phyloP scores from a whole-genome alignment of 2,113 vertebrate species.

The Salvator merianae region DNA sequence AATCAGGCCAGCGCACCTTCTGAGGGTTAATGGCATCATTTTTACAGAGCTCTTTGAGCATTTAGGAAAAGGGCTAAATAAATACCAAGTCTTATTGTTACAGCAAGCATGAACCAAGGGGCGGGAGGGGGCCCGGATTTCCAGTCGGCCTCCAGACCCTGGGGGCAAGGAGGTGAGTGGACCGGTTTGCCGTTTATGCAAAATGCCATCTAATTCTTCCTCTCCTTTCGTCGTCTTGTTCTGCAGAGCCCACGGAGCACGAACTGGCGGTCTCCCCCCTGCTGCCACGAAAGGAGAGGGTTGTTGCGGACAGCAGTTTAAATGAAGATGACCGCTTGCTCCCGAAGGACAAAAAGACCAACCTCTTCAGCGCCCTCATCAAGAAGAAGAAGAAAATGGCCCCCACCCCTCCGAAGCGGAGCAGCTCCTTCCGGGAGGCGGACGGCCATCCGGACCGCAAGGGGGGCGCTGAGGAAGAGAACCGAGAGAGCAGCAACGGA shows the following conservation, averaged over 20 bases:
- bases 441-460: constrained; percentile 79
- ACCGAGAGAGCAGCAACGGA: constrained; percentile 79
- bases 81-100: neutral
- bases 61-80: neutral
- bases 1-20: neutral
- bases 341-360: constrained; percentile 88
- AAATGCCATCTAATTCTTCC: neutral
- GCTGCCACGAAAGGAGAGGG: constrained; percentile 90
- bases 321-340: constrained; percentile 92
- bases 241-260: constrained; percentile 81
- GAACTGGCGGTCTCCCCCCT: constrained; percentile 87
- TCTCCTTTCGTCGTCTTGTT: constrained; percentile 12
- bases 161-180: rapidly evolving
- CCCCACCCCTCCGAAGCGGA: constrained; percentile 90
- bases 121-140: neutral
- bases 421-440: constrained; percentile 93
- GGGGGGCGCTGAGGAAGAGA: constrained; percentile 61
- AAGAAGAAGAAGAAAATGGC: constrained; percentile 97
- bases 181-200: neutral
- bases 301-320: constrained; percentile 76
- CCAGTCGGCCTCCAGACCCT: no score
- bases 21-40: neutral
- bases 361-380: constrained; percentile 90
- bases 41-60: neutral
- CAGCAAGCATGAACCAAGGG: neutral